Evolutionary conservation across 2,113 vertebrate species (phyloP).

Genomic region (Gyps fulvus): DNA sequence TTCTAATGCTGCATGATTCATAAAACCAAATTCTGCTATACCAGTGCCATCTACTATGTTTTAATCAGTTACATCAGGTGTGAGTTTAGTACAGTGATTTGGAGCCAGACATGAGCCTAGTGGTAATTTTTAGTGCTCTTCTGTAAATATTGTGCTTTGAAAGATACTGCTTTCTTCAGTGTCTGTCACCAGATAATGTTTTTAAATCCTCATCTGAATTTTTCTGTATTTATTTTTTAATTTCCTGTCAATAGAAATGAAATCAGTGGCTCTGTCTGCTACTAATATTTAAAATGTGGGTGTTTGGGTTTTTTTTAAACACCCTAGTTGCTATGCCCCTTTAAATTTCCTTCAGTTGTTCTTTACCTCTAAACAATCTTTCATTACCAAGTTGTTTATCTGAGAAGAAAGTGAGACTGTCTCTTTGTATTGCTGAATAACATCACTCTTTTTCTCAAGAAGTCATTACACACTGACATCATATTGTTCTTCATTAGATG

Average conservation of each 20-base stretch:
- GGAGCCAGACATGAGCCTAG: neutral
- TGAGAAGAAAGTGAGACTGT: constrained; percentile 62
- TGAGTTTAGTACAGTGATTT: neutral
- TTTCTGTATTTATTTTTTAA: constrained; percentile 29
- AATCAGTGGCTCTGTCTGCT: neutral
- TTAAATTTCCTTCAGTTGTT: constrained; percentile 37
- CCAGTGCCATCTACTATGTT: neutral
- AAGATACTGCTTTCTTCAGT: neutral
- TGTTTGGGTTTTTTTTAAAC: neutral
- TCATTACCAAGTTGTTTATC: constrained; percentile 62
- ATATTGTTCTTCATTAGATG: constrained; percentile 68
- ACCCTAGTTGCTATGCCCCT: neutral
- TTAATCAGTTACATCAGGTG: neutral
- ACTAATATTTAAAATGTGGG: constrained; percentile 5
- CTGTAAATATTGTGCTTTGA: neutral
- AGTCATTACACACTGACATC: constrained; percentile 59
- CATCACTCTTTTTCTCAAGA: constrained; percentile 59
- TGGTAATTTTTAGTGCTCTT: neutral
- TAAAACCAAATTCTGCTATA: neutral
- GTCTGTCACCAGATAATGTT: neutral
- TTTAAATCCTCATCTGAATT: constrained; percentile 2
- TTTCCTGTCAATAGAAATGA: neutral
- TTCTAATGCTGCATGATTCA: neutral
- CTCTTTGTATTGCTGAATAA: constrained; percentile 64
- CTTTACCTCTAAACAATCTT: constrained; percentile 48